Conservation (phyloP, 2,888 invertebrate species). For the Temnothorax ravouxi region DNA sequence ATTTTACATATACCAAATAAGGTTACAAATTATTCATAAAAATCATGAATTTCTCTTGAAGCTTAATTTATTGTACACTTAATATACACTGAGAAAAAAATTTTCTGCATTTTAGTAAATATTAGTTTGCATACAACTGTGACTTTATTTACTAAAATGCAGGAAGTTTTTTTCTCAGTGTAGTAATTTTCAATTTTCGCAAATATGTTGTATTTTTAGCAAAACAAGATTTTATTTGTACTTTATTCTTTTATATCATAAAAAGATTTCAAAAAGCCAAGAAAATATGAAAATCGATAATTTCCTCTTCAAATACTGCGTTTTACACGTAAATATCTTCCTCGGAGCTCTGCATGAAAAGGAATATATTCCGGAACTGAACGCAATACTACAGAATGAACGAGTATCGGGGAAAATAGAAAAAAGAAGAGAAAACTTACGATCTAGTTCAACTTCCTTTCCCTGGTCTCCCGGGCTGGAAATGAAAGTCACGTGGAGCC, state of each 20-base stretch:
- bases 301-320: neutral
- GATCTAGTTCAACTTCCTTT: neutral
- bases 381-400: neutral
- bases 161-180: too few species aligned
- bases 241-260: neutral
- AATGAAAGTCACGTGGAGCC: slow-evolving; percentile 38
- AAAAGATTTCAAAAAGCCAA: neutral
- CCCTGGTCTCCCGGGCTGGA: neutral
- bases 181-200: neutral
- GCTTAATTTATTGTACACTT: neutral
- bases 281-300: neutral
- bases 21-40: neutral
- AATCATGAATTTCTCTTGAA: neutral
- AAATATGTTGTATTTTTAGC: neutral
- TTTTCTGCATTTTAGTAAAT: too few species aligned
- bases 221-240: neutral
- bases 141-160: too few species aligned
- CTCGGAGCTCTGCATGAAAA: neutral
- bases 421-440: neutral
- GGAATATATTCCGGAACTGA: neutral
- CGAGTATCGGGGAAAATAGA: neutral
- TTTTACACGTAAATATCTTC: neutral
- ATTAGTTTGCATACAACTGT: too few species aligned
- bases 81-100: neutral
- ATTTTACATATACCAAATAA: neutral